Evolutionary conservation across 1,140 invertebrate genomes (phyloP).

Genomic region (Maniola jurtina): DNA sequence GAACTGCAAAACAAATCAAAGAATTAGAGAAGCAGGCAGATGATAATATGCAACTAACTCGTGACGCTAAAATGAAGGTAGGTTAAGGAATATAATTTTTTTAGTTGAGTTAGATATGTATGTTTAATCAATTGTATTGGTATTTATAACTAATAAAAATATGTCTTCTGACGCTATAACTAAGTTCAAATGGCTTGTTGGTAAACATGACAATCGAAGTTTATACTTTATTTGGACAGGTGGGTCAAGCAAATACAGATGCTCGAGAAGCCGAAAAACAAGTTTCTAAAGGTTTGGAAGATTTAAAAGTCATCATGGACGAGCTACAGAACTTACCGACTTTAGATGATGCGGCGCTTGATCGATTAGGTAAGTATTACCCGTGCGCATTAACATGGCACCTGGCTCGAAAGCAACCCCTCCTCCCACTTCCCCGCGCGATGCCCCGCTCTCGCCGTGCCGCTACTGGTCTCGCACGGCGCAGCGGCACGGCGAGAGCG

Average conservation of each 20-base stretch:
- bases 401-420: too few relatives aligned
- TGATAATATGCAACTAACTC: conserved; percentile 86
- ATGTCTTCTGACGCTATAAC: too few relatives aligned
- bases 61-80: conserved; percentile 85
- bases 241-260: conserved; percentile 92
- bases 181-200: not conserved
- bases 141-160: too few relatives aligned
- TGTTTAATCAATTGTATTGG: too few relatives aligned
- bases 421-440: too few relatives aligned
- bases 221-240: conserved; percentile 76
- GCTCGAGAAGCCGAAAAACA: conserved; percentile 88
- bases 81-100: not conserved
- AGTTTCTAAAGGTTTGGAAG: conserved; percentile 88
- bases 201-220: not conserved
- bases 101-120: too few relatives aligned
- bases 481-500: too few relatives aligned
- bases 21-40: conserved; percentile 86
- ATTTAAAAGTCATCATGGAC: conserved; percentile 89
- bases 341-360: conserved; percentile 61
- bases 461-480: too few relatives aligned
- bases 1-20: conserved; percentile 84
- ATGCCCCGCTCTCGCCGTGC: too few relatives aligned
- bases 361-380: conserved; percentile 65
- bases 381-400: too few relatives aligned
- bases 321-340: conserved; percentile 87